Evolutionary conservation across 2,797 vertebrate genomes (phyloP), one percentile per base, ranked within the genome.

Genomic region (Chaenodraco wilsoni): DNA sequence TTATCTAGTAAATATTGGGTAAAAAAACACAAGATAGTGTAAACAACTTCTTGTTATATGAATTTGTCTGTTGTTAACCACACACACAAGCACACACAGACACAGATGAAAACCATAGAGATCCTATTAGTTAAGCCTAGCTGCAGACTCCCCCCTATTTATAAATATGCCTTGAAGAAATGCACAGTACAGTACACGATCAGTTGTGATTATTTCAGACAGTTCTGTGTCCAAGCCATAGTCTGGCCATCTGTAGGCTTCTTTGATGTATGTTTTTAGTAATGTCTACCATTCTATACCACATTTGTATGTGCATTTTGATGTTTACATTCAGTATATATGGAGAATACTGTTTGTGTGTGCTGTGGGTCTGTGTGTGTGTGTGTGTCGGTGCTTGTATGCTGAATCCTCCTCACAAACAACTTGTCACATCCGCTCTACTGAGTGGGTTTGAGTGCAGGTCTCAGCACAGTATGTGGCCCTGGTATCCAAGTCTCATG

Each of bases 341-440:
- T 27, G 27, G 27, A 27, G 27, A 27, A 27, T 27, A 27, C 7
- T 59, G 57, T 73, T 54, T 80, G 70, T 46, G 56, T 63, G 23
- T 65, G 50, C 49, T 65, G 43, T 65, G 19, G 61, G 55, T 55
- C n/a, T 27, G 23, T 27, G 3, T 72, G 23, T 59, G 43, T 23
- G 23, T 27, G 3, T 72, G 23, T 59, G 43, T 65, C 52, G 51
- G 27, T 27, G 27, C 27, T 27, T 5, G 27, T 27, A 27, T 33
- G 27, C 5, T 56, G 69, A 68, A 50, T 72, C 68, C 37, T 19
- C 11, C 65, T 76, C 78, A 74, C 49, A 85, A 87, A 84, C 85
- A 89, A 83, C 79, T 75, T 83, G 87, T 84, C 84, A 88, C 74
- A 86, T 86, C 69, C 80, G 48, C 55, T 83, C 58, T 78, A 17